These are phyloP conservation scores for Wasmannia auropunctata DNA, from an alignment of 1,140 invertebrate genomes.

Conservation along the genomic window DNA sequence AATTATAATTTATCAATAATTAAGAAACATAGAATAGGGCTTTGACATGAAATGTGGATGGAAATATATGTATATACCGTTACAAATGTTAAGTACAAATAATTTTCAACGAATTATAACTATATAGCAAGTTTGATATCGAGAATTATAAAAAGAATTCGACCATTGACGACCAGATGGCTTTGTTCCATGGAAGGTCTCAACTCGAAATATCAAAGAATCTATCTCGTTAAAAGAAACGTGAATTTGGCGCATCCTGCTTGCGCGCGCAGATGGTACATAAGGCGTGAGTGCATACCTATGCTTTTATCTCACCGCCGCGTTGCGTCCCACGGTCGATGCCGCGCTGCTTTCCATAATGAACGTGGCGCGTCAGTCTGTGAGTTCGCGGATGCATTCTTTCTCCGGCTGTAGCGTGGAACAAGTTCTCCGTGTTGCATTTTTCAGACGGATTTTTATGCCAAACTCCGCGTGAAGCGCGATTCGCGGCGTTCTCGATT, in stretches of 20 bases:
- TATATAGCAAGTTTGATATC: not conserved
- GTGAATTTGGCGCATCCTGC: not conserved
- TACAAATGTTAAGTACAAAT: not conserved
- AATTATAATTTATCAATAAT: not conserved
- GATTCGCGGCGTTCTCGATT: conserved; percentile 1
- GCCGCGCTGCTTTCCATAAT: conserved; percentile 51
- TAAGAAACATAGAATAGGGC: not conserved
- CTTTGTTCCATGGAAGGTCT: not conserved
- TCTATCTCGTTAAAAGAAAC: conserved; percentile 21
- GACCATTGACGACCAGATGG: not conserved
- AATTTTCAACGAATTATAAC: not conserved
- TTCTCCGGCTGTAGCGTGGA: not conserved
- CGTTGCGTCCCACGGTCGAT: conserved; percentile 7
- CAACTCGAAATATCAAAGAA: not conserved
- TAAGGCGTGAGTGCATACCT: conserved; percentile 33
- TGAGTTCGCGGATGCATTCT: conserved; percentile 27
- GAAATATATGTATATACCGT: not conserved
- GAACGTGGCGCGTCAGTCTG: conserved; percentile 45
- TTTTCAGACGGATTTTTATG: conserved; percentile 42
- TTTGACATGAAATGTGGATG: not conserved
- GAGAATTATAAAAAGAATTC: not conserved
- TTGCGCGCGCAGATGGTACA: not conserved
- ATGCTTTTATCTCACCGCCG: conserved; percentile 62
- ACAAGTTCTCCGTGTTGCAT: conserved; percentile 14
- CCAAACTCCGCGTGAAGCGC: not conserved